Conservation (phyloP, 2,888 invertebrate genomes). For the Metacarcinus magister region DNA sequence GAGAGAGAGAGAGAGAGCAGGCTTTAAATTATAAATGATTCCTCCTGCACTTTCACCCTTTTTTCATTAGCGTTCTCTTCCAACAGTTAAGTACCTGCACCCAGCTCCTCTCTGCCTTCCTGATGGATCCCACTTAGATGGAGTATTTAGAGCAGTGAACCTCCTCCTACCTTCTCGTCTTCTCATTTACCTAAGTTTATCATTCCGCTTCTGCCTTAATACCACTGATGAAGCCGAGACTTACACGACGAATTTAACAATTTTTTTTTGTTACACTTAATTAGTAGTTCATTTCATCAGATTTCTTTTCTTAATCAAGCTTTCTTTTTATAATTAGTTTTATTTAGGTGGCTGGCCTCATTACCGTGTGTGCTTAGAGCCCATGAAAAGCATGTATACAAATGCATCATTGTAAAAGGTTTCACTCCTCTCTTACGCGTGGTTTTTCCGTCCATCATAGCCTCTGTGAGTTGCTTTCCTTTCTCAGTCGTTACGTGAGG, state of each 20-base stretch:
- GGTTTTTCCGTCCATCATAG: background rate
- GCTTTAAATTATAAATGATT: background rate
- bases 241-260: background rate
- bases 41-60: background rate
- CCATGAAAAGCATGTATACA: background rate
- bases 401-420: background rate
- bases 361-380: background rate
- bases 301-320: background rate
- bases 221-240: background rate
- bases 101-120: background rate
- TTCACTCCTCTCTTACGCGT: background rate
- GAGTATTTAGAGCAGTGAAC: background rate
- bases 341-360: background rate
- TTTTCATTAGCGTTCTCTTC: background rate
- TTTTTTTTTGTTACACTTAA: background rate
- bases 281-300: background rate
- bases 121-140: background rate
- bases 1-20: slow-evolving; percentile 47
- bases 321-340: background rate
- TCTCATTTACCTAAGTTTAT: slow-evolving; percentile 1
- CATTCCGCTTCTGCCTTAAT: slow-evolving; percentile 9
- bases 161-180: background rate
- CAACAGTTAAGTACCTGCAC: background rate
- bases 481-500: background rate
- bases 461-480: background rate